Conservation (phyloP, 1,140 invertebrate genomes). For the Monochamus saltuarius region DNA sequence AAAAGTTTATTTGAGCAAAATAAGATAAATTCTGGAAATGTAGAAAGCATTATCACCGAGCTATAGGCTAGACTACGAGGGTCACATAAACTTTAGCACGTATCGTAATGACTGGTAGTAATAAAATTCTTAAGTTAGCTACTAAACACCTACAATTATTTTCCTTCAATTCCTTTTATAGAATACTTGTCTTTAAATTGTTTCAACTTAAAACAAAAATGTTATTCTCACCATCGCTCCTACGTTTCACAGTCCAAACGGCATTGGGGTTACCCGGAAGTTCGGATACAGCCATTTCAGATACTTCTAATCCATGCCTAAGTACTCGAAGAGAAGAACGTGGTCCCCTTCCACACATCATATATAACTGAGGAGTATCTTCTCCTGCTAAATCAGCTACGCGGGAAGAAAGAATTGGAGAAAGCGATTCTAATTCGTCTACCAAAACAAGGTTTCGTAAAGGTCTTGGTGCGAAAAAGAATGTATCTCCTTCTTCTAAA, state of each 20-base stretch:
- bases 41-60: too few species aligned
- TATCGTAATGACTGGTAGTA: too few species aligned
- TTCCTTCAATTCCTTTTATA: too few species aligned
- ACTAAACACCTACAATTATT: too few species aligned
- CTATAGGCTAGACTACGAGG: too few species aligned
- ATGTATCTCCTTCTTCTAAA: conserved; percentile 97
- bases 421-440: conserved; percentile 96
- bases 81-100: too few species aligned
- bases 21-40: too few species aligned
- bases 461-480: conserved; percentile 95
- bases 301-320: conserved; percentile 95
- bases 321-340: conserved; percentile 90
- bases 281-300: conserved; percentile 99
- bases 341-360: conserved; percentile 92
- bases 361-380: conserved; percentile 97
- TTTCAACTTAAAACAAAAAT: too few species aligned
- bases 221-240: conserved; percentile 78
- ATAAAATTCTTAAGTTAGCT: too few species aligned
- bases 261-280: conserved; percentile 98
- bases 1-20: too few species aligned
- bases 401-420: conserved; percentile 87
- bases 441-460: conserved; percentile 96
- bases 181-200: too few species aligned
- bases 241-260: conserved; percentile 98
- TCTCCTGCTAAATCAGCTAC: conserved; percentile 90